Evolutionary conservation across 92 coral and sea anemone species (phyloP), one percentile per base, ranked within the genome.

Genomic region (Epizoanthus stellaris): DNA sequence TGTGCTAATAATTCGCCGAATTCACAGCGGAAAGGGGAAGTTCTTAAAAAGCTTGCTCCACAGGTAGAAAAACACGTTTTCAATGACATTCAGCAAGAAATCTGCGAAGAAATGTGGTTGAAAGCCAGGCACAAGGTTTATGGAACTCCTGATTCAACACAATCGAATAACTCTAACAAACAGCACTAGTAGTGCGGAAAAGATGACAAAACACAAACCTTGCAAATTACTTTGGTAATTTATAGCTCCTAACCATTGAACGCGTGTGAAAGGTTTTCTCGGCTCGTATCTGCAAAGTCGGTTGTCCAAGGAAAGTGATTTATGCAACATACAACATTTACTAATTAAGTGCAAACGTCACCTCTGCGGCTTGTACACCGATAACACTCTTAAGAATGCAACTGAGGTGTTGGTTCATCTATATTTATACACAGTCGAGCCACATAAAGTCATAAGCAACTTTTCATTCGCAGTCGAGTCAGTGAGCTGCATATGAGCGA

Each of bases 11-110:
- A 89, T 11, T 88, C 93, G 6, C 93, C 91, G 39, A 87, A 58
- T 56, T 87, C 89, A 8, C 84, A 92, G 61, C 85, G 98, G 30
- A 91, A 91, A 62, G 98, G 95, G 47, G 85, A 80, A 68, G 95
- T 91, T 16, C 86, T 81, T 70, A 94, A 94, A 85, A 94, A 94
- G 84, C 89, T 94, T 25, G 98, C 95, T 75, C 93, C 95, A 2
- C 93, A 91, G 45, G 90, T 91, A 20, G 98, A 94, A 30, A 89
- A 89, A 68, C 91, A 91, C 72, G 91, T 94, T 23, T 94, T 89
- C 82, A 87, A 91, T 39, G 93, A 84, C 40, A 81, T 94, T 47
- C 98, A 94, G 20, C 89, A 68, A 57, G 94, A 91, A 6, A 67
- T 91, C 86, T 94, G 95, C 77, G 89, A 87, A 43, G 84, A 85